Evolutionary conservation across 2,797 vertebrate species (phyloP).

Genomic region (Sebastes steindachneri): DNA sequence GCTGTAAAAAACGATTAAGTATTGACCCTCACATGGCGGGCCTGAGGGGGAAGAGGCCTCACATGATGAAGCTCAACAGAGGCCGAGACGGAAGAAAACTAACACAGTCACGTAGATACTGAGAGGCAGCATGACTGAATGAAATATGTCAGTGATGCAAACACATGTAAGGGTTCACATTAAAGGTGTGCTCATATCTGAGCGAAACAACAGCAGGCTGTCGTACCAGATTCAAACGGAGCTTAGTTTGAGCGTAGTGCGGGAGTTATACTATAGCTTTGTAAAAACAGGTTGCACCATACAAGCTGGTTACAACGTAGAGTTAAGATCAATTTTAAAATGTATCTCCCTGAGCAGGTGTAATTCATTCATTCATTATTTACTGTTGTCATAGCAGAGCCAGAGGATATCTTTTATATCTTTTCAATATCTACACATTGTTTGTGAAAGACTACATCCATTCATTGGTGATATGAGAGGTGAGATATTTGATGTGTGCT

Average conservation of each 20-base stretch:
- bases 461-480: not conserved
- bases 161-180: not conserved
- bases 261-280: not conserved
- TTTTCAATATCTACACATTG: not conserved
- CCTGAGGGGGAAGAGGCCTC: slow-evolving; percentile 41
- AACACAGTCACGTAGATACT: not conserved
- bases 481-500: no score
- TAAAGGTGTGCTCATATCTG: not conserved
- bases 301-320: not conserved
- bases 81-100: not conserved
- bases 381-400: no score
- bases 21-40: slow-evolving; percentile 49
- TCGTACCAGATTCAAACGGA: not conserved
- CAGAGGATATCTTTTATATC: not conserved
- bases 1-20: not conserved
- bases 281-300: not conserved
- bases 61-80: slow-evolving; percentile 45
- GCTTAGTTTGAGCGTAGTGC: not conserved
- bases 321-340: not conserved
- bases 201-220: not conserved
- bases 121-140: not conserved
- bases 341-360: not conserved
- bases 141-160: not conserved
- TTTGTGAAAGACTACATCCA: not conserved
- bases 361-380: no score